Evolutionary conservation across 2,797 vertebrate species (phyloP).

Genomic region (Chaenodraco wilsoni): DNA sequence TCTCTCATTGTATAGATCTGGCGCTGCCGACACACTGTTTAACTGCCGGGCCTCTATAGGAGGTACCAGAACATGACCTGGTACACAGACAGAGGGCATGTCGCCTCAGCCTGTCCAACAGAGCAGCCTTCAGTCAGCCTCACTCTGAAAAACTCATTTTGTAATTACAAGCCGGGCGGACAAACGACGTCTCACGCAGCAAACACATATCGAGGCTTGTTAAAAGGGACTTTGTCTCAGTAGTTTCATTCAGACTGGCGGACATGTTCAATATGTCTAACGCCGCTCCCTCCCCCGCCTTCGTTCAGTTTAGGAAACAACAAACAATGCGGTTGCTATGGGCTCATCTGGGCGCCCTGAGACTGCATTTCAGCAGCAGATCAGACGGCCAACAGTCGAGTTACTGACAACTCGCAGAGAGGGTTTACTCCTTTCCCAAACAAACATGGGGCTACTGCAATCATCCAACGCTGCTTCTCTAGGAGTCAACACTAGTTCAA

Average conservation of each 20-base stretch:
- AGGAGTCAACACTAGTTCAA: neutral
- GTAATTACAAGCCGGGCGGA: constrained; percentile 59
- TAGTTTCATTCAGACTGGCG: constrained; percentile 56
- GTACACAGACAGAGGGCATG: constrained; percentile 32
- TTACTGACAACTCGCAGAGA: constrained; percentile 50
- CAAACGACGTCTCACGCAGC: constrained; percentile 46
- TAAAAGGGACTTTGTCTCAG: constrained; percentile 51
- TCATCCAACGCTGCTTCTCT: constrained; percentile 10
- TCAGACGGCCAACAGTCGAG: constrained; percentile 42
- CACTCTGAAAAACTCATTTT: constrained; percentile 25
- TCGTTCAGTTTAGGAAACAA: constrained; percentile 62
- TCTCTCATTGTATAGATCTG: constrained; percentile 5
- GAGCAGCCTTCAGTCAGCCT: constrained; percentile 33
- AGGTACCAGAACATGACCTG: constrained; percentile 39
- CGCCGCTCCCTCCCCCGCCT: neutral
- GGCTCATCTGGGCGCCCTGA: constrained; percentile 58
- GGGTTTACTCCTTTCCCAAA: constrained; percentile 41
- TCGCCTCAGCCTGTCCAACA: constrained; percentile 18
- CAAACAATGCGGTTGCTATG: constrained; percentile 82
- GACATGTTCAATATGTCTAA: constrained; percentile 67
- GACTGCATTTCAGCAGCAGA: constrained; percentile 52
- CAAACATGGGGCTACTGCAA: constrained; percentile 23
- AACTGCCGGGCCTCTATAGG: constrained; percentile 29
- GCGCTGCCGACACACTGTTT: constrained; percentile 21
- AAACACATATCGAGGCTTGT: constrained; percentile 58